phyloP scores from a whole-genome alignment of 2,113 vertebrate genomes.

The Geococcyx californianus region DNA sequence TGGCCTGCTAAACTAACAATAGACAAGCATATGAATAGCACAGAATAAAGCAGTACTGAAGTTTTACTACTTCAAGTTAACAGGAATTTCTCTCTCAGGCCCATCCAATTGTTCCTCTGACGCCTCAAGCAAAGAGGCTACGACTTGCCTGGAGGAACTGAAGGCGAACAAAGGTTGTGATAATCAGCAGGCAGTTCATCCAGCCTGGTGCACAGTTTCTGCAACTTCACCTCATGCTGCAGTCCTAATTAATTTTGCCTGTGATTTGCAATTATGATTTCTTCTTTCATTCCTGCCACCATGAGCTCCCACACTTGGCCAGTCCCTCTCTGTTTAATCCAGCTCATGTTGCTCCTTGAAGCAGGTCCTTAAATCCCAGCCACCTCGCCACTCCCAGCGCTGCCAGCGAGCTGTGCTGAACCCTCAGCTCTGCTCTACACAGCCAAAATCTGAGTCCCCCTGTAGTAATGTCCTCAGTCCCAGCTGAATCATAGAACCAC shows the following conservation, averaged over 20 bases:
- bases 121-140: not conserved
- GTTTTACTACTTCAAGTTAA: not conserved
- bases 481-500: too few species aligned
- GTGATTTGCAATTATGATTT: conserved; percentile 22
- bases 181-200: not conserved
- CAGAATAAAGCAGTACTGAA: not conserved
- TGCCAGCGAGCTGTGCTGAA: not conserved
- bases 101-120: not conserved
- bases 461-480: rapidly evolving
- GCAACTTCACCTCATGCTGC: not conserved
- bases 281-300: not conserved
- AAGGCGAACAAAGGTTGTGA: not conserved
- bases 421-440: not conserved
- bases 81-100: not conserved
- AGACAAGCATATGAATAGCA: not conserved
- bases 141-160: not conserved
- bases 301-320: not conserved
- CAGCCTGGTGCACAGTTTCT: not conserved
- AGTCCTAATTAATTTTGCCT: conserved; percentile 12
- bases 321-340: not conserved
- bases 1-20: not conserved
- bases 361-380: not conserved
- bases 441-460: not conserved
- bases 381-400: rapidly evolving
- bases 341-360: not conserved